These are phyloP conservation scores for Heterocephalus glaber DNA, from an alignment of 2,113 vertebrate species.

Conservation along the genomic window DNA sequence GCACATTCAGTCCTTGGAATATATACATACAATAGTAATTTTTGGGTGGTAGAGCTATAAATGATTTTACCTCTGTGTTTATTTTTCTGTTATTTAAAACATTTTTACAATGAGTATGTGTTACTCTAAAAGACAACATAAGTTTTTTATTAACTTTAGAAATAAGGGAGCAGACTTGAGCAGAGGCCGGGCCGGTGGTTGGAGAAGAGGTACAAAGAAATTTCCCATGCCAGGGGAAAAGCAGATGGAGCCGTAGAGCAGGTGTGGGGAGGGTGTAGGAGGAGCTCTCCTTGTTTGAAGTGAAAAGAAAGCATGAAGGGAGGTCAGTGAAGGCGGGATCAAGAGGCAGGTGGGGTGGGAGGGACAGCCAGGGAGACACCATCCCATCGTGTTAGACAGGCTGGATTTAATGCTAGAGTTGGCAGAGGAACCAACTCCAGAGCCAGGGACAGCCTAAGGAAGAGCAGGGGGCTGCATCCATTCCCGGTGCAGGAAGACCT, in stretches of 20 bases:
- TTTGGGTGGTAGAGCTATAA: neutral
- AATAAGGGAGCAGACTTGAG: neutral
- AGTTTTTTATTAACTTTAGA: neutral
- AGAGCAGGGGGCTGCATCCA: no score
- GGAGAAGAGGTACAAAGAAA: neutral
- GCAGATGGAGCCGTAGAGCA: neutral
- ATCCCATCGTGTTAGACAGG: accelerated
- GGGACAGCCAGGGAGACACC: neutral
- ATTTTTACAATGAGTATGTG: neutral
- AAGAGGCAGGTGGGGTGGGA: accelerated
- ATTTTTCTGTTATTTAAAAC: neutral
- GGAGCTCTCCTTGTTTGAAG: neutral
- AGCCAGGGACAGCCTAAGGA: accelerated
- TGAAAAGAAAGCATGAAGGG: neutral
- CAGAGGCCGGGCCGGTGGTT: neutral
- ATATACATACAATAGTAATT: neutral
- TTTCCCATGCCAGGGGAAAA: no score
- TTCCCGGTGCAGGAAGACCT: neutral
- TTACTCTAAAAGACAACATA: neutral
- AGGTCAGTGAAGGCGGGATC: neutral
- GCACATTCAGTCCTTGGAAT: neutral
- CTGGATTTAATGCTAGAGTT: neutral
- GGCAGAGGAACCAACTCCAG: neutral
- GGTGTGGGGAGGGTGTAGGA: no score
- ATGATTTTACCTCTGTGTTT: neutral